These are phyloP conservation scores for Tanypteryx hageni DNA, from an alignment of 2,888 invertebrate species.

Conservation along the genomic window DNA sequence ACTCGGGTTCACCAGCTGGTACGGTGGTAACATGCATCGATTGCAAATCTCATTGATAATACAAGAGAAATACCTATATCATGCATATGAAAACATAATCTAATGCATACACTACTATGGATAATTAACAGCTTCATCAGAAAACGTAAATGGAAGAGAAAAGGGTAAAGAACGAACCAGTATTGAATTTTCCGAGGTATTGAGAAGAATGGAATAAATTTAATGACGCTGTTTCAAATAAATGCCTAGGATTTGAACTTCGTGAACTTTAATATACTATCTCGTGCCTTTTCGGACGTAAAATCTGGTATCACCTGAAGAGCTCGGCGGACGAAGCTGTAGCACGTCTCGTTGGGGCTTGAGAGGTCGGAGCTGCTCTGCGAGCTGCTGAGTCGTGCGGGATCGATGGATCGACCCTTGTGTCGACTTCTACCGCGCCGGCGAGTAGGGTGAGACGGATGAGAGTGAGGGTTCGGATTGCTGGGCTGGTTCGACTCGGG, in stretches of 20 bases:
- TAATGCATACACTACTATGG: too few species aligned
- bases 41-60: too few species aligned
- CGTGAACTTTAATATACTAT: background rate
- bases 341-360: constrained; percentile 95
- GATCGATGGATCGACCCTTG: constrained; percentile 83
- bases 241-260: background rate
- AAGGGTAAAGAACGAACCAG: too few species aligned
- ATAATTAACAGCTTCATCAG: too few species aligned
- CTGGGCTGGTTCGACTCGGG: constrained; percentile 75
- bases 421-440: constrained; percentile 75
- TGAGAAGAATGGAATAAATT: too few species aligned
- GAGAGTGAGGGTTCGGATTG: constrained; percentile 64
- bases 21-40: too few species aligned
- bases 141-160: too few species aligned
- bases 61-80: too few species aligned
- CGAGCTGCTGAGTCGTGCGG: constrained; percentile 76
- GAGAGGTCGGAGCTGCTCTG: constrained; percentile 92
- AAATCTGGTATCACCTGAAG: constrained; percentile 79
- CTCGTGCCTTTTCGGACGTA: background rate
- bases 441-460: constrained; percentile 39
- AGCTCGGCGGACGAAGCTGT: constrained; percentile 93
- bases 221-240: too few species aligned
- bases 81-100: too few species aligned
- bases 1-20: too few species aligned
- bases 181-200: too few species aligned